Base-by-base conservation (phyloP, 2,888 invertebrate species). In the Crepidodera aurea region DNA sequence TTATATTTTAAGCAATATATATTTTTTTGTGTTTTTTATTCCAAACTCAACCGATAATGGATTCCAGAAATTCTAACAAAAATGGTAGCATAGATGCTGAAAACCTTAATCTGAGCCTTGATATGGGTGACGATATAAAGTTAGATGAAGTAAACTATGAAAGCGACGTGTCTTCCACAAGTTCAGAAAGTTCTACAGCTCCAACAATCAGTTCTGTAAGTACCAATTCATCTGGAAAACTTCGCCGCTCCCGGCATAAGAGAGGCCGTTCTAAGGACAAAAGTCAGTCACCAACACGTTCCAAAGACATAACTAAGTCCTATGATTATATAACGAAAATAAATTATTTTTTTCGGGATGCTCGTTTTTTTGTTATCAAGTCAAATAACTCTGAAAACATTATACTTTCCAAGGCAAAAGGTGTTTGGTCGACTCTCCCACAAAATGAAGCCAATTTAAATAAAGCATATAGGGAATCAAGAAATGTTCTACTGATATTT, bases 361-460 rank as follows among this genome's bases (percentile, higher is more conserved):
- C 98, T 50, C 87, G 92, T 69, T 98, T 96, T 84, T 98, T 97
- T 83, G 87, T 98, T 60, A 97, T 98, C 74, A 98, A 98, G 83
- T 97, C 97, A 51, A 98, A 97, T 82, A 98, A 98, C 82, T 92
- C 93, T 62, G 98, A 98, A 82, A 98, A 98, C 81, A 93, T 98
- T 53, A 91, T 92, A 29, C 80, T 98, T 62, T 95, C 97, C 1
- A 98, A 98, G 82, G 92, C 91, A 12, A 94, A 94, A 84, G 95
- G 94, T 65, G 97, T 98, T 2, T 98, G 98, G 98, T 97, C 98
- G 1, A 98, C 98, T 1, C 87, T 97, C 60, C 97, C 97, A 1
- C 95, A 96, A 80, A 98, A 98, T 82, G 98, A 98, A 84, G 90
- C 93, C 1, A 95, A 96, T 82, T 85, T 98, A 53, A 98, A 97